phyloP scores from a whole-genome alignment of 2,797 vertebrate species.

The Tympanoctomys barrerae region DNA sequence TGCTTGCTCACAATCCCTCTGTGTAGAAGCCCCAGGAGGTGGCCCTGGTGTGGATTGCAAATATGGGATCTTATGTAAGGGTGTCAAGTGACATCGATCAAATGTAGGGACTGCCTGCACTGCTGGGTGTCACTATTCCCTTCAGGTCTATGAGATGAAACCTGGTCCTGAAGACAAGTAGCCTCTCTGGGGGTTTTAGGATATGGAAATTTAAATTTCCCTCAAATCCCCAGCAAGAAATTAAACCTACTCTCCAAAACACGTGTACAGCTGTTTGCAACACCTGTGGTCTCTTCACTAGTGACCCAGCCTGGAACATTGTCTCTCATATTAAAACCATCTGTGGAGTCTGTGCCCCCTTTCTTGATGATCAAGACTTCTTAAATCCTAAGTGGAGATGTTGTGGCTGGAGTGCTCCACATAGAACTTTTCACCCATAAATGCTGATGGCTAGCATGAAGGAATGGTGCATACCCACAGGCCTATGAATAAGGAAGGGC shows the following conservation, averaged over 20 bases:
- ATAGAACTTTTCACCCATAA: constrained; percentile 78
- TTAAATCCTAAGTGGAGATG: neutral
- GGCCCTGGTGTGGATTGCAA: neutral
- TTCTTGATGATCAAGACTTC: neutral
- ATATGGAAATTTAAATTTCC: constrained; percentile 35
- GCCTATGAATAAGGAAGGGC: neutral
- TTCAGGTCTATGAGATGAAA: neutral
- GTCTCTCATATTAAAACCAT: constrained; percentile 76
- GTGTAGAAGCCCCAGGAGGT: neutral
- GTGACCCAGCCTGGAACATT: constrained; percentile 29
- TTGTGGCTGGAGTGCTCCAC: constrained; percentile 55
- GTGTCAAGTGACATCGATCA: neutral
- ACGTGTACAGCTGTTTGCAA: neutral
- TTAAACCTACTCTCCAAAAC: neutral
- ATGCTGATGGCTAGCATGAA: neutral
- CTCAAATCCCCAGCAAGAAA: constrained; percentile 64
- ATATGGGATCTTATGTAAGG: neutral
- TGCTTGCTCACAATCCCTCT: neutral
- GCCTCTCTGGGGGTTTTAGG: neutral
- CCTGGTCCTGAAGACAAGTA: neutral
- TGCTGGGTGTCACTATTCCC: neutral
- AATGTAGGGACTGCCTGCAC: fast-evolving
- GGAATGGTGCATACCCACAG: neutral
- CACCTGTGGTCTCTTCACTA: constrained; percentile 71
- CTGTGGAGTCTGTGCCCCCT: constrained; percentile 42